Evolutionary conservation across 2,888 invertebrate species (phyloP).

Genomic region (Galeruca laticollis): DNA sequence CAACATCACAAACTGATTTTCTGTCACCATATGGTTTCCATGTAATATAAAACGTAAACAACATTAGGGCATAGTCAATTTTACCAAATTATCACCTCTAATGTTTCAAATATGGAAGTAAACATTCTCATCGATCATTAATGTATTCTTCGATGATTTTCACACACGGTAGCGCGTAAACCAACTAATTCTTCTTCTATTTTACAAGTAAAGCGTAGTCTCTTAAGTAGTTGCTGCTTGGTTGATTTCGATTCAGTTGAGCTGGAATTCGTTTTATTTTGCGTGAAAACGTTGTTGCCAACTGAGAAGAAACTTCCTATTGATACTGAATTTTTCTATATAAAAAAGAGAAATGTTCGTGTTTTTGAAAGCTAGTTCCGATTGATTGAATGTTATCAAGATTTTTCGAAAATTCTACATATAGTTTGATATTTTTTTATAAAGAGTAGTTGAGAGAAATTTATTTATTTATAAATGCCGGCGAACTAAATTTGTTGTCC

Average conservation of each 20-base stretch:
- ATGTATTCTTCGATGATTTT: conserved; percentile 48
- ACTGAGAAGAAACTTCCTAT: no score
- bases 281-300: no score
- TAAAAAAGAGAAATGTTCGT: no score
- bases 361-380: no score
- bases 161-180: conserved; percentile 56
- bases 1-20: background rate
- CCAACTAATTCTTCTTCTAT: conserved; percentile 34
- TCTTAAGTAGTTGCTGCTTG: background rate
- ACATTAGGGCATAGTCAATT: background rate
- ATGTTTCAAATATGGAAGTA: conserved; percentile 35
- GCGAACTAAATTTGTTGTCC: background rate
- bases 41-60: background rate
- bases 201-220: background rate
- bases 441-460: background rate
- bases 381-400: no score
- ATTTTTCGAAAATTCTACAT: no score
- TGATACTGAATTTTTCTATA: no score
- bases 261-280: conserved; percentile 8
- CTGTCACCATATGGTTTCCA: background rate
- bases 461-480: no score
- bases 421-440: no score
- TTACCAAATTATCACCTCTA: conserved; percentile 8
- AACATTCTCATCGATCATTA: conserved; percentile 50
- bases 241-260: background rate